Evolutionary conservation across 2,888 invertebrate genomes (phyloP).

Genomic region (Callosobruchus maculatus): DNA sequence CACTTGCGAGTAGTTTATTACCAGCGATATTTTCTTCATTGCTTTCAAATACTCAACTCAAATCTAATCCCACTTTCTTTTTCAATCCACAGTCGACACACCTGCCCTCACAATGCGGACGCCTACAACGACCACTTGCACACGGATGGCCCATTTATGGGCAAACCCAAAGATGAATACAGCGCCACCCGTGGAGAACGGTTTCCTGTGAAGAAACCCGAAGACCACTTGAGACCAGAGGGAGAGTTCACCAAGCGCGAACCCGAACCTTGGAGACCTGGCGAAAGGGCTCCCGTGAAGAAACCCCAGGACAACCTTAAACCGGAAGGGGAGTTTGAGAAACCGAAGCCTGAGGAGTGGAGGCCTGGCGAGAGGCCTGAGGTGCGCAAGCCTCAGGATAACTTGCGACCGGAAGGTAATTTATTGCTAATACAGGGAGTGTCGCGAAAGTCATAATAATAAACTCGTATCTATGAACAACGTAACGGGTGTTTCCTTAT

Average conservation of each 20-base stretch:
- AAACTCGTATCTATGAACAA: too few relatives aligned
- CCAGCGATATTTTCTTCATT: too few relatives aligned
- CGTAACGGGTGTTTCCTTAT: too few relatives aligned
- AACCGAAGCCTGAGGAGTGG: slow-evolving; percentile 48
- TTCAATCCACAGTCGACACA: slow-evolving; percentile 73
- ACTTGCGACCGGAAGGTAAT: slow-evolving; percentile 54
- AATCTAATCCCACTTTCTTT: too few relatives aligned
- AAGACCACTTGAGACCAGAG: slow-evolving; percentile 61
- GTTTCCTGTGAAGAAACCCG: slow-evolving; percentile 54
- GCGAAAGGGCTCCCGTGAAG: slow-evolving; percentile 42
- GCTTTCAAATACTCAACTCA: too few relatives aligned
- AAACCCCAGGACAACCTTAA: slow-evolving; percentile 51
- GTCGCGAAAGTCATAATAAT: too few relatives aligned
- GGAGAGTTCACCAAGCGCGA: slow-evolving; percentile 54
- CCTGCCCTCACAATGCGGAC: slow-evolving; percentile 68
- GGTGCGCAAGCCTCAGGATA: slow-evolving; percentile 59
- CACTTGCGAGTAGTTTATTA: too few relatives aligned
- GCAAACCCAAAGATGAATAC: slow-evolving; percentile 52
- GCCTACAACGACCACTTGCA: slow-evolving; percentile 68
- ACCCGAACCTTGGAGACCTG: slow-evolving; percentile 34
- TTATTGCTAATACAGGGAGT: neutral
- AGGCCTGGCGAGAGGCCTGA: slow-evolving; percentile 52
- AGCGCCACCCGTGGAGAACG: slow-evolving; percentile 50
- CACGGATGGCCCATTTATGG: slow-evolving; percentile 63
- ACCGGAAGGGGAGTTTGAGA: slow-evolving; percentile 56